A percentile compares a stretch with the other conserved stretches of the same genome.
phyloP scores from a whole-genome alignment of 1,140 invertebrate genomes.

The Drosophila rufa region DNA sequence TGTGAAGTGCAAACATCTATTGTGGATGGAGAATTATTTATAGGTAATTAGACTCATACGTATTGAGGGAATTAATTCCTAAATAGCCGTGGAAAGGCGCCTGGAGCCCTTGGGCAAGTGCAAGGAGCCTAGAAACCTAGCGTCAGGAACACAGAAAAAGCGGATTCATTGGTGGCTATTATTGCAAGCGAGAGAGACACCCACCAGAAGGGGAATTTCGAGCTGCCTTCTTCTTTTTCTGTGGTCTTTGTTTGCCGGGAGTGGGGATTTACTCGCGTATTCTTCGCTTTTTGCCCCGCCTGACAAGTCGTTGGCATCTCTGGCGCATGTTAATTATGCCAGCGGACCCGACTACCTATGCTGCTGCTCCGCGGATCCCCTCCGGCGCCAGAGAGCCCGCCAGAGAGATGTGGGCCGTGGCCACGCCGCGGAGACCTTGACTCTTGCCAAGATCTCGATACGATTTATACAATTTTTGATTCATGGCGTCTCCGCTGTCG shows the following conservation, averaged over 20 bases:
- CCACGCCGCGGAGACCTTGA: constrained; percentile 73
- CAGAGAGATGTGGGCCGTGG: constrained; percentile 74
- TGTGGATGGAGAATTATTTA: not conserved
- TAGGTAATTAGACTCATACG: not conserved
- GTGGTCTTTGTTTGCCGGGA: constrained; percentile 40
- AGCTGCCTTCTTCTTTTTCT: constrained; percentile 6
- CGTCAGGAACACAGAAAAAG: constrained; percentile 9
- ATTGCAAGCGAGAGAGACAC: constrained; percentile 26
- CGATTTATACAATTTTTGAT: constrained; percentile 82
- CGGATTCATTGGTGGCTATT: constrained; percentile 34
- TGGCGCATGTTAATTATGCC: constrained; percentile 81
- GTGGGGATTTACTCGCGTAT: constrained; percentile 34
- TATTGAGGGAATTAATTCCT: too few relatives aligned
- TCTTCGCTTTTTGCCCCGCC: constrained; percentile 33
- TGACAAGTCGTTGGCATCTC: constrained; percentile 69
- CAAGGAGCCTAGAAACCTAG: constrained; percentile 42
- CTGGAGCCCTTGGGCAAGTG: constrained; percentile 16
- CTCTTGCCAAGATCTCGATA: constrained; percentile 76
- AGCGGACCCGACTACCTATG: constrained; percentile 39
- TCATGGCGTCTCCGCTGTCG: constrained; percentile 61
- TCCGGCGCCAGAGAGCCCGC: not conserved
- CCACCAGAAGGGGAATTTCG: constrained; percentile 36
- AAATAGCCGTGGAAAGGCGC: not conserved
- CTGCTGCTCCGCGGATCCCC: constrained; percentile 8
- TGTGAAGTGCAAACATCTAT: not conserved